A percentile compares a stretch with the other conserved stretches of the same genome.
These are phyloP conservation scores for Prenolepis imparis DNA, from an alignment of 2,888 invertebrate genomes.

Conservation along the genomic window DNA sequence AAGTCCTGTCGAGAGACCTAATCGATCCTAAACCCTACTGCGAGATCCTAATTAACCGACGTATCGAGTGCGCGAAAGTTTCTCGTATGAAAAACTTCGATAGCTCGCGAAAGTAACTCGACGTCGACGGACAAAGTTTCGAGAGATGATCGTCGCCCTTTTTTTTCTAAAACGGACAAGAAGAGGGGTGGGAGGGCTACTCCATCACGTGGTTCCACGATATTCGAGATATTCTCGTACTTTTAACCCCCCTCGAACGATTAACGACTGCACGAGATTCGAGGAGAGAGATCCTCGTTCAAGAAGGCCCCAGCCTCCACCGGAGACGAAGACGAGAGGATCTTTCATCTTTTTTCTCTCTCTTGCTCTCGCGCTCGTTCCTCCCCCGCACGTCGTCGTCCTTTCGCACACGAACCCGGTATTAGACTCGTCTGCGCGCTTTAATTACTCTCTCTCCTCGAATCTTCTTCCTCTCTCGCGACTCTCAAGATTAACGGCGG, in stretches of 20 bases:
- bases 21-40: neutral
- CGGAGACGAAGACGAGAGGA: neutral
- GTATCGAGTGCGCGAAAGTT: constrained; percentile 35
- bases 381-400: constrained; percentile 22
- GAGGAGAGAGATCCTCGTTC: constrained; percentile 5
- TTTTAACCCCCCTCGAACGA: constrained; percentile 57
- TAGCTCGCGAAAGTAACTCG: constrained; percentile 26
- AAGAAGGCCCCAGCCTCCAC: constrained; percentile 2
- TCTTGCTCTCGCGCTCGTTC: neutral
- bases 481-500: constrained; percentile 58
- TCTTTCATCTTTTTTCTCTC: neutral
- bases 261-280: constrained; percentile 65
- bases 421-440: constrained; percentile 65
- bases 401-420: constrained; percentile 46
- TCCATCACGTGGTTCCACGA: constrained; percentile 7
- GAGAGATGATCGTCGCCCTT: constrained; percentile 20
- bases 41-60: constrained; percentile 26
- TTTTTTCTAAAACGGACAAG: constrained; percentile 6
- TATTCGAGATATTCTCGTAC: neutral
- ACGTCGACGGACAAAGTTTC: constrained; percentile 14
- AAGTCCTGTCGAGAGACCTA: neutral
- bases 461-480: constrained; percentile 54
- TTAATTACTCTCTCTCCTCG: constrained; percentile 67
- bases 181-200: neutral
- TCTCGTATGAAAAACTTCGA: constrained; percentile 3